Conservation (phyloP, 2,797 vertebrate genomes). For the Echeneis naucrates region DNA sequence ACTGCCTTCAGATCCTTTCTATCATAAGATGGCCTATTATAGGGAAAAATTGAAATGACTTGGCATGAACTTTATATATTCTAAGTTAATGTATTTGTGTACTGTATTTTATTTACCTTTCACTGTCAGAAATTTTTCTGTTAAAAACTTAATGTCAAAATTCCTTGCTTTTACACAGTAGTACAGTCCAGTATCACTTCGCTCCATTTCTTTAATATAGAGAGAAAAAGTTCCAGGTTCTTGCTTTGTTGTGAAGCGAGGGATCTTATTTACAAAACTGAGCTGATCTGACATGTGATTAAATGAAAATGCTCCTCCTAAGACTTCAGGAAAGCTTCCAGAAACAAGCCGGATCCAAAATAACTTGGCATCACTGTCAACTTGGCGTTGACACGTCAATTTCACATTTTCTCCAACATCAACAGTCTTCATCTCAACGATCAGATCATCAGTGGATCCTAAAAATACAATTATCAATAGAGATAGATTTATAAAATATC, state of each 20-base stretch:
- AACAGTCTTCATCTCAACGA: slow-evolving; percentile 13
- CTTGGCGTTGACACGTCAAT: slow-evolving; percentile 11
- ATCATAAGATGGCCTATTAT: too few species aligned
- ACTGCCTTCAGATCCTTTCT: too few species aligned
- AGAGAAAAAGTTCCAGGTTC: slow-evolving; percentile 1
- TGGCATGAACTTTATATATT: too few species aligned
- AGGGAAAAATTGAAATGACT: too few species aligned
- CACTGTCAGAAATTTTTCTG: slow-evolving; percentile 29
- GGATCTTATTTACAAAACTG: fast-evolving
- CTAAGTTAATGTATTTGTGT: too few species aligned
- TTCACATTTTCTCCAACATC: slow-evolving; percentile 30
- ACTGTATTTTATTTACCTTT: slow-evolving; percentile 27
- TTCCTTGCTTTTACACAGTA: not conserved
- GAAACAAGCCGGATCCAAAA: slow-evolving; percentile 55
- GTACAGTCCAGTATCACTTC: slow-evolving; percentile 43
- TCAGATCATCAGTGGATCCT: not conserved
- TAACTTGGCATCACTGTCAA: too few species aligned
- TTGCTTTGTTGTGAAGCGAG: slow-evolving; percentile 14
- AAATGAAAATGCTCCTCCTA: slow-evolving; percentile 19
- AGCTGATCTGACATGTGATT: fast-evolving
- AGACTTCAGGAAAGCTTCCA: slow-evolving; percentile 31
- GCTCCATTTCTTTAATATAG: slow-evolving; percentile 5
- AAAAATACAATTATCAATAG: fast-evolving
- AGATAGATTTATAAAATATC: not conserved
- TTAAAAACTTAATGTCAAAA: not conserved